These are phyloP conservation scores for Sandelia bainsii DNA, from an alignment of 2,797 vertebrate genomes.

Conservation along the genomic window DNA sequence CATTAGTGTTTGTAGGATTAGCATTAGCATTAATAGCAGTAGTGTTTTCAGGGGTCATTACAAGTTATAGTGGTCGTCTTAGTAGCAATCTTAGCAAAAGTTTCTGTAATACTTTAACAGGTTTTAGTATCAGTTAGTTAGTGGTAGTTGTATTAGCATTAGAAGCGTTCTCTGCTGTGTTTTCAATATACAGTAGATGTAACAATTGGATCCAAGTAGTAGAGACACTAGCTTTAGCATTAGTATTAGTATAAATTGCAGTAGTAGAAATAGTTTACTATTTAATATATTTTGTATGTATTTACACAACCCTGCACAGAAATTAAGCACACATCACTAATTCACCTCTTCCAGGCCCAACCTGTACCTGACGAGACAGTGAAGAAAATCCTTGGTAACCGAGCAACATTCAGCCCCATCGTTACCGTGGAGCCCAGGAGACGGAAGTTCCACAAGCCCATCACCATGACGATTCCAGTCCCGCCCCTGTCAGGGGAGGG, in stretches of 20 bases:
- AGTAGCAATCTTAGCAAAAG: no score
- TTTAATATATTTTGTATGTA: not conserved
- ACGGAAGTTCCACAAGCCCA: constrained; percentile 99
- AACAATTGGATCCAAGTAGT: no score
- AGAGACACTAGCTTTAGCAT: not conserved
- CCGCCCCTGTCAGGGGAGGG: constrained; percentile 95
- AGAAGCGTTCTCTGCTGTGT: not conserved
- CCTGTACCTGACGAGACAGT: constrained; percentile 94
- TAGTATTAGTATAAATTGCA: not conserved
- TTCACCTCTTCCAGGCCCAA: constrained; percentile 87
- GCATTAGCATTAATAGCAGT: not conserved
- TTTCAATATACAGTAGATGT: not conserved
- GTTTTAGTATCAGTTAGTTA: no score
- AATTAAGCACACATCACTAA: not conserved
- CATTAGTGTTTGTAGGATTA: not conserved
- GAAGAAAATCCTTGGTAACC: constrained; percentile 96
- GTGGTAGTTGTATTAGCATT: not conserved
- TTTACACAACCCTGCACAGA: not conserved
- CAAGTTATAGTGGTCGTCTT: no score
- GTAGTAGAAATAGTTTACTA: not conserved
- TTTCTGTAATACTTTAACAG: no score
- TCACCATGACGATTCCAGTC: constrained; percentile 99
- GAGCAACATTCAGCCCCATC: constrained; percentile 98
- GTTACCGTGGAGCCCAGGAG: constrained; percentile 98
- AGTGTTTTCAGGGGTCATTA: not conserved